phyloP scores from a whole-genome alignment of 2,113 vertebrate genomes.

The Tyto alba region DNA sequence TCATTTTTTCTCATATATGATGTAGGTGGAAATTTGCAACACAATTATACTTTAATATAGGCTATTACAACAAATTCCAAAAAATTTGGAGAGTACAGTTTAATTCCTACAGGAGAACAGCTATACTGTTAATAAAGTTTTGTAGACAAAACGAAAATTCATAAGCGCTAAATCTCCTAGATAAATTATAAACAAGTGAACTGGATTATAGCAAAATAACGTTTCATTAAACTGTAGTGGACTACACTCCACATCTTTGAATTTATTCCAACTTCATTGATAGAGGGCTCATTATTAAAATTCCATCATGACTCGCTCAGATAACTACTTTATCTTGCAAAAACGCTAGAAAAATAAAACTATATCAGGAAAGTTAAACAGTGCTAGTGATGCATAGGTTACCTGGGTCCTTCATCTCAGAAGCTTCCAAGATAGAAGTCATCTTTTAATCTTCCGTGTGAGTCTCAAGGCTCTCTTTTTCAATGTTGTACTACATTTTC shows the following conservation, averaged over 20 bases:
- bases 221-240: not conserved
- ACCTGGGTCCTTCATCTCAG: slow-evolving; percentile 2
- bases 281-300: not conserved
- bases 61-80: not conserved
- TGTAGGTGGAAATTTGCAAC: not conserved
- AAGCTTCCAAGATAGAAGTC: slow-evolving; percentile 24
- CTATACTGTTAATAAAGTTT: not conserved
- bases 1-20: not conserved
- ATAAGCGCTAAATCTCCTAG: not conserved
- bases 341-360: not conserved
- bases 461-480: slow-evolving; percentile 15
- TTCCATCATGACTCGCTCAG: not conserved
- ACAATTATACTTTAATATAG: not conserved
- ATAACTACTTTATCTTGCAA: not conserved
- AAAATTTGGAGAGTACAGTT: not conserved
- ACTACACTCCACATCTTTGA: not conserved
- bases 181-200: not conserved
- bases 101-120: not conserved
- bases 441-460: slow-evolving; percentile 43
- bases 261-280: not conserved
- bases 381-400: not conserved
- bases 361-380: not conserved
- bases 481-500: slow-evolving; percentile 5
- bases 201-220: not conserved
- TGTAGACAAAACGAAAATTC: not conserved